Percentiles rank a stretch among this genome's conserved stretches.
These are phyloP conservation scores for Sapajus apella DNA, from an alignment of 2,113 vertebrate species.

Conservation along the genomic window DNA sequence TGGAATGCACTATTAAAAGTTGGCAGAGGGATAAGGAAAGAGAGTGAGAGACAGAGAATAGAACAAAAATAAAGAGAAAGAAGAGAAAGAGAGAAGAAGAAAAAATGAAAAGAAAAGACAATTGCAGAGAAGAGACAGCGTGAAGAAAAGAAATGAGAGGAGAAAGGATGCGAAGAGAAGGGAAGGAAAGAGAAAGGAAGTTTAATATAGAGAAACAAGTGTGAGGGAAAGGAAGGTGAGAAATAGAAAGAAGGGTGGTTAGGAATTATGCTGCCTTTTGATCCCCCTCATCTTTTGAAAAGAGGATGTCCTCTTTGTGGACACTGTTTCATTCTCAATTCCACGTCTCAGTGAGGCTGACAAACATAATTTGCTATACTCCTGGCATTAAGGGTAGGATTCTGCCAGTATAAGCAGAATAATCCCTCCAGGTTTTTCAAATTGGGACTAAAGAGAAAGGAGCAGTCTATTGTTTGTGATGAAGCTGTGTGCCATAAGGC, in stretches of 20 bases:
- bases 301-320: background rate
- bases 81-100: background rate
- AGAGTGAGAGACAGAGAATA: background rate
- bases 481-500: background rate
- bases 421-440: background rate
- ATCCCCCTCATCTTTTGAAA: background rate
- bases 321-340: background rate
- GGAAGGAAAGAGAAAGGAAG: background rate
- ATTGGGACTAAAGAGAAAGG: background rate
- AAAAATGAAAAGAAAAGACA: background rate
- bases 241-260: background rate
- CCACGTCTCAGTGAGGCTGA: background rate
- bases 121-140: background rate
- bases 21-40: background rate
- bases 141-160: background rate
- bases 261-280: background rate
- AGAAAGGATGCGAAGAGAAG: background rate
- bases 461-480: background rate
- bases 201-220: background rate
- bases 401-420: background rate
- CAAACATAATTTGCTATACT: background rate
- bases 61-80: background rate
- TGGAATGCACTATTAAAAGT: background rate
- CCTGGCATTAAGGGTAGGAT: background rate
- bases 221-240: background rate